phyloP scores from a whole-genome alignment of 2,888 invertebrate species.

The Leptarthrus brevirostris region DNA sequence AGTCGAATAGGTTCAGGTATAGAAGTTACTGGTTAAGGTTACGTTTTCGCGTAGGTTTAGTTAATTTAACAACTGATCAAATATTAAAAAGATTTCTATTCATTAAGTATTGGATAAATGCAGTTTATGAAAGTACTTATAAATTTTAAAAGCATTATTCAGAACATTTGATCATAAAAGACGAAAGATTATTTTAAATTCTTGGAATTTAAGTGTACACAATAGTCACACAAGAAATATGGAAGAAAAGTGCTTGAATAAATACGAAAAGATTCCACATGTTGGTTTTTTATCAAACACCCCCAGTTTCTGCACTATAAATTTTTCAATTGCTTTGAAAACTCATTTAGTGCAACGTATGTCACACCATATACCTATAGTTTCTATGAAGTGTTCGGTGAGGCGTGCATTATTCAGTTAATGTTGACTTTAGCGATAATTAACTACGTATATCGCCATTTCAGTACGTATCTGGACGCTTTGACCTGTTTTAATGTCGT shows the following conservation, averaged over 20 bases:
- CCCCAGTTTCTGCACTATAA: not conserved
- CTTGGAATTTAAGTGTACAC: too few species aligned
- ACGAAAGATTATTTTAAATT: too few species aligned
- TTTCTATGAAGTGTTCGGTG: conserved; percentile 34
- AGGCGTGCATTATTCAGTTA: conserved; percentile 32
- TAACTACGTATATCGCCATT: conserved; percentile 29
- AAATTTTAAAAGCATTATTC: too few species aligned
- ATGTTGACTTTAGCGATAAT: conserved; percentile 41
- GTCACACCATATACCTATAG: conserved; percentile 13
- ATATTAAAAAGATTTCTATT: too few species aligned
- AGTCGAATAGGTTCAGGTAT: too few species aligned
- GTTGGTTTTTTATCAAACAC: not conserved
- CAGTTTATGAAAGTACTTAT: too few species aligned
- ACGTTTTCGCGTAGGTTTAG: too few species aligned
- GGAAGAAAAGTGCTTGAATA: not conserved
- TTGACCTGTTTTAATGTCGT: conserved; percentile 45
- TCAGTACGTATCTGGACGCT: conserved; percentile 7
- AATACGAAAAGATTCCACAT: not conserved
- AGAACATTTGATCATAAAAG: too few species aligned
- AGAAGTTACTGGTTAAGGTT: too few species aligned
- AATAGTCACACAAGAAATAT: too few species aligned
- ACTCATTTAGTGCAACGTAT: conserved; percentile 8
- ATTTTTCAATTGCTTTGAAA: conserved; percentile 8
- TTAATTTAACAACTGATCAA: too few species aligned
- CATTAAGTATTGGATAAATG: too few species aligned